A percentile compares a stretch with the other conserved stretches of the same genome.
Evolutionary conservation across 2,888 invertebrate genomes (phyloP).

Genomic region (Dyspetes luteomarginatus): DNA sequence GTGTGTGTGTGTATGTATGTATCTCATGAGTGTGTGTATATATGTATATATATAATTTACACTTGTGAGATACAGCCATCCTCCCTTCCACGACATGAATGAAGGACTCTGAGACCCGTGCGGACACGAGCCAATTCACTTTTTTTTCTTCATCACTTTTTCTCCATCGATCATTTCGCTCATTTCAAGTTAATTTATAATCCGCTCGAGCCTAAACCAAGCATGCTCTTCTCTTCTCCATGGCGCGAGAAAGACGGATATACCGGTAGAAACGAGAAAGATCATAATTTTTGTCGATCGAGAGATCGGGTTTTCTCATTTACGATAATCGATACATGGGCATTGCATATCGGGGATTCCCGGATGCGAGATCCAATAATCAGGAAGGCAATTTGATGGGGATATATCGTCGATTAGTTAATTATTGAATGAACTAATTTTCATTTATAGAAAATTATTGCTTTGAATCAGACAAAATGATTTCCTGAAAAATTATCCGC

Average conservation of each 20-base stretch:
- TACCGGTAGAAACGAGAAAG: conserved; percentile 1
- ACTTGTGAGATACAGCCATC: neutral
- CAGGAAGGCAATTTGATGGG: neutral
- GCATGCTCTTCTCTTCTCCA: neutral
- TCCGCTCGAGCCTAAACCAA: neutral
- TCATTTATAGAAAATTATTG: conserved; percentile 8
- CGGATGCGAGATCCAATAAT: conserved; percentile 2
- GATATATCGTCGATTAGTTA: conserved; percentile 7
- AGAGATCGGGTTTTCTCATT: conserved; percentile 57
- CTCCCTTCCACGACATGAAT: conserved; percentile 32
- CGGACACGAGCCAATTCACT: conserved; percentile 51
- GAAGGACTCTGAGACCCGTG: conserved; percentile 15
- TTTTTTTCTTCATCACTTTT: neutral
- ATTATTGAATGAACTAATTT: conserved; percentile 25
- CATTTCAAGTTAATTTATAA: conserved; percentile 57
- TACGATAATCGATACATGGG: conserved; percentile 53
- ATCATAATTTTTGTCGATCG: conserved; percentile 24
- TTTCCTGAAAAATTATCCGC: conserved; percentile 16
- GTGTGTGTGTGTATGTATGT: neutral
- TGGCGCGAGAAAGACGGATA: neutral
- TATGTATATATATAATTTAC: neutral
- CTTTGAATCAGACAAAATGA: neutral
- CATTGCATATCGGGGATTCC: conserved; percentile 14
- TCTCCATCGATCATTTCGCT: conserved; percentile 44
- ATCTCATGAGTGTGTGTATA: neutral